Base-by-base conservation (phyloP, 2,797 vertebrate genomes). In the Epinephelus coioides region DNA sequence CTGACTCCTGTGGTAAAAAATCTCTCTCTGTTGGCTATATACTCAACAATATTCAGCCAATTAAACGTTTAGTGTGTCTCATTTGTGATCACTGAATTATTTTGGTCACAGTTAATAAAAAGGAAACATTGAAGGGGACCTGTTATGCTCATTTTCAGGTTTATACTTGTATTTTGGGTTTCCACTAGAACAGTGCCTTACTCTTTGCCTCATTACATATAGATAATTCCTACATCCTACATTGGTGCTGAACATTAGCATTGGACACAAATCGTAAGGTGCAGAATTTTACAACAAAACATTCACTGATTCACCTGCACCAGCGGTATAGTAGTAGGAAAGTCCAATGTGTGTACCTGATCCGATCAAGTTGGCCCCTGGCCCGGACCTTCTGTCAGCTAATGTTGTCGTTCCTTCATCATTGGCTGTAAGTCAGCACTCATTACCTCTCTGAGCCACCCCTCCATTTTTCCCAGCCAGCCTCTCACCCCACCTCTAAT, bases 351-450 rank as follows among this genome's bases (percentile, higher is more conserved):
- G 34, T 68, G 55, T 51, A 0, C 40, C 62, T 40, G 30, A 67
- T 70, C 56, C 1, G 10, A 46, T 79, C 13, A 47, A 68, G 55
- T 74, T 86, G 88, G 82, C 80, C 50, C 21, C 14, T 8, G 23
- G 85, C 80, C 81, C 73, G 72, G 64, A 81, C 66, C 76, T 61
- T 68, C 61, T 85, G 81, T 85, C 78, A 63, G 61, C 69, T 81
- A 72, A 89, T 80, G 69, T 55, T 86, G 73, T 81, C 46, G 5
- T 71, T 68, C 68, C 78, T 84, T 89, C 74, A 83, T 89, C 81
- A 79, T 56, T 76, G 83, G 77, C 84, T 79, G 71, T 55, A 85
- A 77, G 74, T 90, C 85, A 83, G 78, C 84, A 56, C 70, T 75
- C 63, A 90, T 89, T 89, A 89, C 74, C 72, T 86, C 56, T 66